Evolutionary conservation across 2,888 invertebrate genomes (phyloP).

Genomic region (Fragum fragum): DNA sequence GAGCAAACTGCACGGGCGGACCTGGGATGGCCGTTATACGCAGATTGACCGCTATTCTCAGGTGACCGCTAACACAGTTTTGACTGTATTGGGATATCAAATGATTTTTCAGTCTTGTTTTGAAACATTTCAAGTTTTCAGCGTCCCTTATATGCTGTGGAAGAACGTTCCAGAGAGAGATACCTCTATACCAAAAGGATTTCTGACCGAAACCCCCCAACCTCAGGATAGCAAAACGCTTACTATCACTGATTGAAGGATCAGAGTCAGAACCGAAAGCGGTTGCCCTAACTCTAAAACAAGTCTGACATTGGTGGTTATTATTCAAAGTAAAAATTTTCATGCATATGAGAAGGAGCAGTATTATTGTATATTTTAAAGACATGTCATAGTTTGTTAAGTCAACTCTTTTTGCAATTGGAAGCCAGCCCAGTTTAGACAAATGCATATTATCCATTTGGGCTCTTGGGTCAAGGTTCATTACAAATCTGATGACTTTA

Average conservation of each 20-base stretch:
- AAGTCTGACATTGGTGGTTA: too few species aligned
- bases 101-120: too few species aligned
- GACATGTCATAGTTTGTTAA: not conserved
- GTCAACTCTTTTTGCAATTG: constrained; percentile 17
- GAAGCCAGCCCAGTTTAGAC: not conserved
- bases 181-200: not conserved
- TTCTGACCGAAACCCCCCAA: not conserved
- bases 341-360: not conserved
- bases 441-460: too few species aligned
- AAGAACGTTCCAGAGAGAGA: not conserved
- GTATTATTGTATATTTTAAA: not conserved
- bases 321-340: not conserved
- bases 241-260: not conserved
- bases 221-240: not conserved
- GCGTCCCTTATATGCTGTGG: constrained; percentile 2
- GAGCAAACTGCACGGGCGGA: too few species aligned
- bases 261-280: too few species aligned
- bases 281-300: too few species aligned
- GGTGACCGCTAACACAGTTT: too few species aligned
- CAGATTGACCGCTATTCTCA: too few species aligned
- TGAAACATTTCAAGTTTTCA: too few species aligned
- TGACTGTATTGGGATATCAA: too few species aligned
- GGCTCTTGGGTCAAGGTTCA: constrained; percentile 11
- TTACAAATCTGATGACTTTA: constrained; percentile 9
- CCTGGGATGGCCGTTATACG: too few species aligned